Percentiles rank a stretch among this genome's conserved stretches.
phyloP scores from a whole-genome alignment of 2,113 vertebrate genomes.

The Furnarius figulus region DNA sequence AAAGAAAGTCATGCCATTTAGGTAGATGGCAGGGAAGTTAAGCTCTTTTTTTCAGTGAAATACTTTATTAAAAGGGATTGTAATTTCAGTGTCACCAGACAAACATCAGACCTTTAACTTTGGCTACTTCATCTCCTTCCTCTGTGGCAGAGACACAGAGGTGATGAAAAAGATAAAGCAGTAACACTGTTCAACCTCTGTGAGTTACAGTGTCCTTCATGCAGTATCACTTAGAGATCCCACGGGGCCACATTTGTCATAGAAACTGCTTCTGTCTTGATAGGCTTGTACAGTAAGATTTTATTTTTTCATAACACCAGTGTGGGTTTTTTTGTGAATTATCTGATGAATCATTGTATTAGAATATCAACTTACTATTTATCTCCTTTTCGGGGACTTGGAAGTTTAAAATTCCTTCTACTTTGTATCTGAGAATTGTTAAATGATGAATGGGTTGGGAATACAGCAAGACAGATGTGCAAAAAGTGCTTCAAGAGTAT shows the following conservation, averaged over 20 bases:
- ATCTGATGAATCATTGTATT: neutral
- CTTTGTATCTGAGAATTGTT: neutral
- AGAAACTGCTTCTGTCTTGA: neutral
- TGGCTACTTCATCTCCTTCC: neutral
- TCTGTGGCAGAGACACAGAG: neutral
- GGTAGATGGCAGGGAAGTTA: neutral
- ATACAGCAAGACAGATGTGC: neutral
- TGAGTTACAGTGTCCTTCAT: neutral
- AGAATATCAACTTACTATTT: neutral
- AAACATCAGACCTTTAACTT: neutral
- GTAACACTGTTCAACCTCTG: neutral
- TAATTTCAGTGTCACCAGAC: fast-evolving
- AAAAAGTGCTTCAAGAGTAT: neutral
- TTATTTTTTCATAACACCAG: neutral
- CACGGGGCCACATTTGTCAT: neutral
- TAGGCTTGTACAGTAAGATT: neutral
- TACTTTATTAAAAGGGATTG: neutral
- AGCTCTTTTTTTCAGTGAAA: neutral
- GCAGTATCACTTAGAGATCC: neutral
- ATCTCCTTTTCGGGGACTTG: neutral
- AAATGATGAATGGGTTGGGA: neutral
- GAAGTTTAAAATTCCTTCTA: neutral
- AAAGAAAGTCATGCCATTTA: neutral
- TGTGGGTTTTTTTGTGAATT: fast-evolving
- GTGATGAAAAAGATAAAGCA: neutral